Conservation (phyloP, 2,888 invertebrate genomes). For the Drosophila sordidula region DNA sequence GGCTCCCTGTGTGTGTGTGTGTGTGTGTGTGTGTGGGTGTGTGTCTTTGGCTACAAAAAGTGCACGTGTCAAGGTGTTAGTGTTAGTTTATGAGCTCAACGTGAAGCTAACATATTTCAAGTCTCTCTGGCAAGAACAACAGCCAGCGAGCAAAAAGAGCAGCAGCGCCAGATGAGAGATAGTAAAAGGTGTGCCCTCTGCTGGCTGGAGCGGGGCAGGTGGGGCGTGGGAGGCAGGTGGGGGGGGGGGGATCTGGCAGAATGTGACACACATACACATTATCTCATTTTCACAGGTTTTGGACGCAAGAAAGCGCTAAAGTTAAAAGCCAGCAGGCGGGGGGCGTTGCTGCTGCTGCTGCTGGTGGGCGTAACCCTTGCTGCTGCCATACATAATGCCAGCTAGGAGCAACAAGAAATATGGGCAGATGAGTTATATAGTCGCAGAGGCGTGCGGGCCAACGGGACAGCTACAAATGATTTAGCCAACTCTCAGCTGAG, state of each 20-base stretch:
- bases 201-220: neutral
- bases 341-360: conserved; percentile 6
- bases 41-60: conserved; percentile 63
- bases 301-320: conserved; percentile 66
- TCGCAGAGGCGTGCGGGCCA: conserved; percentile 27
- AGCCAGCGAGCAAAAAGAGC: conserved; percentile 19
- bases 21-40: conserved; percentile 22
- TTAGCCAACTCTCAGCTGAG: conserved; percentile 15
- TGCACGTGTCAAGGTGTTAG: conserved; percentile 81
- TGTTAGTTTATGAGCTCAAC: conserved; percentile 82
- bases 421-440: conserved; percentile 39
- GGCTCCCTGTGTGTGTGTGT: neutral
- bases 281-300: conserved; percentile 78
- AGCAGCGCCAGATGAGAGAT: conserved; percentile 18
- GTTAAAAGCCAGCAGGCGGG: conserved; percentile 67
- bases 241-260: conserved; percentile 15
- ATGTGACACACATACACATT: conserved; percentile 79
- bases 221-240: neutral
- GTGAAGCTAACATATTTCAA: conserved; percentile 82
- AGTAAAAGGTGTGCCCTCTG: neutral
- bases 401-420: conserved; percentile 27
- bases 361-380: conserved; percentile 30
- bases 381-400: conserved; percentile 46
- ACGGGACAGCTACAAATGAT: conserved; percentile 62
- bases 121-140: conserved; percentile 72